These are phyloP conservation scores for Cerastis leucographa DNA, from an alignment of 2,888 invertebrate species.

Conservation along the genomic window DNA sequence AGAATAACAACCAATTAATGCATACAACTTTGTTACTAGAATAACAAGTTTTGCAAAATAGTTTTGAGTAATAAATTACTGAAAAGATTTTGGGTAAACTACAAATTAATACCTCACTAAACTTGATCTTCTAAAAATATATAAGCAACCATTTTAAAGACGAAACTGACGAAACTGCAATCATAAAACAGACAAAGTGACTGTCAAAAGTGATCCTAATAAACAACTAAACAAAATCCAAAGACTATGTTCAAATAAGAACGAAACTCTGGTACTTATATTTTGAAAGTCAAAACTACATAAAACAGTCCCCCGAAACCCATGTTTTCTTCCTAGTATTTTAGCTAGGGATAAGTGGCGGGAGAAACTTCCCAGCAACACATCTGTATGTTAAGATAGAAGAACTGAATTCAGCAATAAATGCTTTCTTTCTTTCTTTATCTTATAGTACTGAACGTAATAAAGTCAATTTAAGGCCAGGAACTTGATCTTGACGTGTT, in stretches of 20 bases:
- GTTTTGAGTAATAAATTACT: neutral
- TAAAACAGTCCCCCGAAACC: neutral
- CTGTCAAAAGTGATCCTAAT: too few relatives aligned
- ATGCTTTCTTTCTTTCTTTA: too few relatives aligned
- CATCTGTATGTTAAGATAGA: too few relatives aligned
- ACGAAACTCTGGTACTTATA: too few relatives aligned
- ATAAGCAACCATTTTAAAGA: neutral
- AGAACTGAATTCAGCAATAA: too few relatives aligned
- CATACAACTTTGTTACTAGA: neutral
- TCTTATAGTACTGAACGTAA: too few relatives aligned
- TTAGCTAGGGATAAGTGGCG: too few relatives aligned
- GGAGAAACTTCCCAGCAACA: too few relatives aligned
- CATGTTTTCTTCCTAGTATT: too few relatives aligned
- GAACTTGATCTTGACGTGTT: too few relatives aligned
- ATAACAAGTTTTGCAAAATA: neutral
- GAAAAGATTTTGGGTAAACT: neutral
- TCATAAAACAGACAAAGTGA: neutral
- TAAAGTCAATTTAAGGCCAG: too few relatives aligned
- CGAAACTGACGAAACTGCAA: neutral
- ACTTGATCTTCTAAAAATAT: neutral
- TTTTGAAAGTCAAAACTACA: neutral
- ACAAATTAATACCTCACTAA: neutral
- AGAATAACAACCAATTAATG: neutral
- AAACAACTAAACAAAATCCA: neutral
- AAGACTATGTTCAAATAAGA: too few relatives aligned